Percentiles rank a stretch among this genome's conserved stretches.
Conservation (phyloP, 2,113 vertebrate species). For the Tautogolabrus adspersus region DNA sequence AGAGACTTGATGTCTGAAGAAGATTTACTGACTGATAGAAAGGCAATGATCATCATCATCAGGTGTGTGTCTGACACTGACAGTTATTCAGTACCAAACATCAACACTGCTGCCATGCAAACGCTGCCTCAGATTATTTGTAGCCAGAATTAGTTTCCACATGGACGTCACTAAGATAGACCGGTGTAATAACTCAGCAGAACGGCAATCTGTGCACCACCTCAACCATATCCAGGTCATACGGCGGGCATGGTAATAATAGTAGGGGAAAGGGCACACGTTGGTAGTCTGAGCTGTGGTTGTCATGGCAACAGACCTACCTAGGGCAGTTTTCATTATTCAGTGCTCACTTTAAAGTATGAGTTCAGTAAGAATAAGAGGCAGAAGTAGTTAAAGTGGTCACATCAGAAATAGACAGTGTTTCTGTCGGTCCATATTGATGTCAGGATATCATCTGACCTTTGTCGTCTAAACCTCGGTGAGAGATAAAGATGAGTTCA, state of each 20-base stretch:
- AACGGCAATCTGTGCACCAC: not conserved
- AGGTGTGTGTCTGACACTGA: not conserved
- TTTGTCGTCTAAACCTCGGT: no score
- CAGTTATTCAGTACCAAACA: not conserved
- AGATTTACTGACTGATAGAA: no score
- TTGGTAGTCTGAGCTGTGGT: conserved; percentile 29
- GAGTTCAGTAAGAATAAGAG: not conserved
- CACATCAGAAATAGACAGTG: not conserved
- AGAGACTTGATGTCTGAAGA: no score
- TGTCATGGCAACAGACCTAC: conserved; percentile 40
- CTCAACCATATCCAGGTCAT: conserved; percentile 21
- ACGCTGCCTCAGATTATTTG: not conserved
- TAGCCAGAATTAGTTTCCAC: not conserved
- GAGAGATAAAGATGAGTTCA: no score
- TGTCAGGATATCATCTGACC: no score
- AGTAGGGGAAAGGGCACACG: conserved; percentile 30
- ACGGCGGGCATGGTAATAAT: conserved; percentile 37
- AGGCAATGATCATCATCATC: no score
- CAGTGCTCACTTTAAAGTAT: conserved; percentile 8
- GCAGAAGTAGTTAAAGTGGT: not conserved
- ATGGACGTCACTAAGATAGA: not conserved
- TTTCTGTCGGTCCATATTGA: no score
- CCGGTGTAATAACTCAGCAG: not conserved
- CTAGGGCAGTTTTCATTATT: conserved; percentile 24
- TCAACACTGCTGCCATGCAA: not conserved